Evolutionary conservation across 2,113 vertebrate genomes (phyloP).

Genomic region (Osmerus eperlanus): DNA sequence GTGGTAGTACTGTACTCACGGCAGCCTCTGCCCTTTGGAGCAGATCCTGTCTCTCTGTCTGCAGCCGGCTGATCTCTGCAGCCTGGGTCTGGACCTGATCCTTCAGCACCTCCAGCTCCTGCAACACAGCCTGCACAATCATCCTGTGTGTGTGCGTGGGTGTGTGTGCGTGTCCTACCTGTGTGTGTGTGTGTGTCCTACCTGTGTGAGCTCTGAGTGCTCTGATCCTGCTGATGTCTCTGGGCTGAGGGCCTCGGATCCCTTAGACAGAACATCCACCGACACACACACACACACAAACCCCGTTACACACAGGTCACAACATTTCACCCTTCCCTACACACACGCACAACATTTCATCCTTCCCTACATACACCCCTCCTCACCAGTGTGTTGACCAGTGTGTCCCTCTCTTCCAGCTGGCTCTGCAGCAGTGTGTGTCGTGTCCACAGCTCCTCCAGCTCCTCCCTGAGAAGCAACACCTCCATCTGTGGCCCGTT

Average conservation of each 20-base stretch:
- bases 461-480: conserved; percentile 76
- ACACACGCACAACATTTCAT: neutral
- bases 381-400: conserved; percentile 82
- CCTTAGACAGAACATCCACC: conserved; percentile 61
- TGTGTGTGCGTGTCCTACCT: too few species aligned
- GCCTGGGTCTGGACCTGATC: conserved; percentile 77
- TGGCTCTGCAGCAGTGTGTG: conserved; percentile 79
- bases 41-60: conserved; percentile 80
- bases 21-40: conserved; percentile 66
- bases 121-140: conserved; percentile 3
- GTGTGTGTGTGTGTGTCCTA: conserved; percentile 35
- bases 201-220: conserved; percentile 76
- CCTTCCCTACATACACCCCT: neutral
- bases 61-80: conserved; percentile 78
- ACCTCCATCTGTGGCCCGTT: conserved; percentile 89
- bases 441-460: conserved; percentile 83
- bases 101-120: conserved; percentile 84
- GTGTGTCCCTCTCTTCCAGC: conserved; percentile 79
- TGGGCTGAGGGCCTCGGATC: conserved; percentile 61
- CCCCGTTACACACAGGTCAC: neutral
- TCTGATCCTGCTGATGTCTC: conserved; percentile 66
- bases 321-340: neutral
- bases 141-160: neutral
- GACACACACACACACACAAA: neutral
- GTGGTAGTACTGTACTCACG: conserved; percentile 47